Conservation (phyloP, 2,888 invertebrate genomes). For the Orchesellides sinensis region DNA sequence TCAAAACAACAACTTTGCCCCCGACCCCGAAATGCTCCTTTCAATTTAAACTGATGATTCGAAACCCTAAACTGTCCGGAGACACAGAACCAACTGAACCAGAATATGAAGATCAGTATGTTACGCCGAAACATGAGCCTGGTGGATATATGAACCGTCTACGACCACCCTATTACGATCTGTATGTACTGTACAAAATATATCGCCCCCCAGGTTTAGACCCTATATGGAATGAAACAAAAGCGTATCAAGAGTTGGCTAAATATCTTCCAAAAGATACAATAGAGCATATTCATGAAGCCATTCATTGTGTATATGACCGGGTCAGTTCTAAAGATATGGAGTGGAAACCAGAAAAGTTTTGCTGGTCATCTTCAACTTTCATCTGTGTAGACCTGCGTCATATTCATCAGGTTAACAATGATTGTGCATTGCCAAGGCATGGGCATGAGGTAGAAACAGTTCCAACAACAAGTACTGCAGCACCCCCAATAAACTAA, state of each 20-base stretch:
- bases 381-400: not conserved
- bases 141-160: not conserved
- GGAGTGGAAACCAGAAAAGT: constrained; percentile 2
- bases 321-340: not conserved
- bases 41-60: not conserved
- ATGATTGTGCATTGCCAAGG: too few relatives aligned
- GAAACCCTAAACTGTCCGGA: not conserved
- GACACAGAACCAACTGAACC: not conserved
- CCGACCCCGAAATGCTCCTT: too few relatives aligned
- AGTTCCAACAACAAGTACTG: not conserved
- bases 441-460: not conserved
- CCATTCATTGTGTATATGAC: not conserved
- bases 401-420: too few relatives aligned
- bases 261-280: not conserved
- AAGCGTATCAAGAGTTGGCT: not conserved
- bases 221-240: constrained; percentile 20
- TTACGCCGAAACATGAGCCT: too few relatives aligned
- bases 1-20: not conserved
- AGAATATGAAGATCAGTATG: not conserved
- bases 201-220: too few relatives aligned
- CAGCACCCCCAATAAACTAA: not conserved
- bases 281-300: not conserved
- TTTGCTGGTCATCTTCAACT: constrained; percentile 2
- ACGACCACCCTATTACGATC: not conserved
- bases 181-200: constrained; percentile 13